A percentile compares a stretch with the other conserved stretches of the same genome.
Conservation (phyloP, 2,113 vertebrate genomes). For the Thryonomys swinderianus region DNA sequence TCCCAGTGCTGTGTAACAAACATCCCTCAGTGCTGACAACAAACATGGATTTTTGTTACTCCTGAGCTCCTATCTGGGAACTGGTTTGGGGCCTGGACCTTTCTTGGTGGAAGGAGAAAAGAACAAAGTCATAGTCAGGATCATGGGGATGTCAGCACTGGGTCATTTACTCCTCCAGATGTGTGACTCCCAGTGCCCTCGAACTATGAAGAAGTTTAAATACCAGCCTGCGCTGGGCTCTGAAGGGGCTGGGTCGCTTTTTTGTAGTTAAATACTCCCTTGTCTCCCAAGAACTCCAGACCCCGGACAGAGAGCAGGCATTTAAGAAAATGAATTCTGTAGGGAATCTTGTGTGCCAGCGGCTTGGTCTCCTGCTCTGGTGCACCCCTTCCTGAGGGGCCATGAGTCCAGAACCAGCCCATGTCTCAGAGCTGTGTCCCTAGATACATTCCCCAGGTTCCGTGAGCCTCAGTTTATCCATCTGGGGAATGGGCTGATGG, state of each 20-base stretch:
- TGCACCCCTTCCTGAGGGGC: neutral
- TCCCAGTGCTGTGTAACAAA: neutral
- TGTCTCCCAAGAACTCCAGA: neutral
- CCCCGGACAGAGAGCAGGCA: neutral
- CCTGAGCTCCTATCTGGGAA: neutral
- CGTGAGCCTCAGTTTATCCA: neutral
- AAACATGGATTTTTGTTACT: rapidly evolving
- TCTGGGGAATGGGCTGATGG: neutral
- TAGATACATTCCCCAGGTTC: neutral
- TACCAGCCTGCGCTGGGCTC: rapidly evolving
- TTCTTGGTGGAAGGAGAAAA: neutral
- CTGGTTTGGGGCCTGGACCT: neutral
- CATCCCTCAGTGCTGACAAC: neutral
- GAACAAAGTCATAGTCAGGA: neutral
- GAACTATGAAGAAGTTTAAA: neutral
- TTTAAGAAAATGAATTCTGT: rapidly evolving
- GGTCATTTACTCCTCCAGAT: neutral
- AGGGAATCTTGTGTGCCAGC: rapidly evolving
- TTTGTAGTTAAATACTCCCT: neutral
- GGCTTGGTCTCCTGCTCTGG: rapidly evolving
- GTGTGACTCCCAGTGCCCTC: neutral
- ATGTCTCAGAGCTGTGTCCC: rapidly evolving
- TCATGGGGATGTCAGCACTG: no score
- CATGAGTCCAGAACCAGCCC: rapidly evolving
- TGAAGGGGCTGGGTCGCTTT: neutral